Conservation (phyloP, 2,888 invertebrate genomes). For the Machimus atricapillus region DNA sequence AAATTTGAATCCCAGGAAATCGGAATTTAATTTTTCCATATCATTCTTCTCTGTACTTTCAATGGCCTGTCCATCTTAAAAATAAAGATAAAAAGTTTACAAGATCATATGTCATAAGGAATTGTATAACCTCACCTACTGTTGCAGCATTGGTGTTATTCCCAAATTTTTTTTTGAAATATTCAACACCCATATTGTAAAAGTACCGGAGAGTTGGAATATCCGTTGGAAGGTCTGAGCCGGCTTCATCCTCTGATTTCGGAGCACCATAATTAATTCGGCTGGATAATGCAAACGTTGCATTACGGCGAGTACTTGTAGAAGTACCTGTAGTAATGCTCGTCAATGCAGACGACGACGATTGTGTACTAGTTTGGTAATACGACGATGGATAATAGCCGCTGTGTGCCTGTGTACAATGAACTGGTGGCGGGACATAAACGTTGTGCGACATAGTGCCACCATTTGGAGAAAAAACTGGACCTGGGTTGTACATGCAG, state of each 20-base stretch:
- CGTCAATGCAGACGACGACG: not conserved
- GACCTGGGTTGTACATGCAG: constrained; percentile 42
- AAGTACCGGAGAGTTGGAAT: constrained; percentile 70
- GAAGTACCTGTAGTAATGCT: not conserved
- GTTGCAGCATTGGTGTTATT: constrained; percentile 40
- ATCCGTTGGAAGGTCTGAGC: constrained; percentile 63
- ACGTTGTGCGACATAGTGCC: not conserved
- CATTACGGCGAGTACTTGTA: not conserved
- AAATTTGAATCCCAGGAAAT: not conserved
- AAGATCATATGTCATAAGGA: not conserved
- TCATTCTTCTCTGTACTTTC: constrained; percentile 6
- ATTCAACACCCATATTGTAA: constrained; percentile 73
- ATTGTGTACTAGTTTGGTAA: not conserved
- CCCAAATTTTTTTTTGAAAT: constrained; percentile 47
- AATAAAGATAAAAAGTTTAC: not conserved
- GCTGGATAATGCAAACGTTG: constrained; percentile 39
- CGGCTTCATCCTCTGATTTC: constrained; percentile 53
- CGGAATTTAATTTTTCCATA: constrained; percentile 22
- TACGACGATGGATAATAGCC: constrained; percentile 5
- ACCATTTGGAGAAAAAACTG: not conserved
- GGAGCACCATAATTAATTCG: constrained; percentile 53
- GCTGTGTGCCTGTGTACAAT: not conserved
- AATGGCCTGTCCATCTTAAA: not conserved
- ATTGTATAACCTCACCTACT: not conserved
- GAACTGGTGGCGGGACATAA: constrained; percentile 10